These are phyloP conservation scores for Anastrepha obliqua DNA, from an alignment of 1,140 invertebrate species.

Conservation along the genomic window DNA sequence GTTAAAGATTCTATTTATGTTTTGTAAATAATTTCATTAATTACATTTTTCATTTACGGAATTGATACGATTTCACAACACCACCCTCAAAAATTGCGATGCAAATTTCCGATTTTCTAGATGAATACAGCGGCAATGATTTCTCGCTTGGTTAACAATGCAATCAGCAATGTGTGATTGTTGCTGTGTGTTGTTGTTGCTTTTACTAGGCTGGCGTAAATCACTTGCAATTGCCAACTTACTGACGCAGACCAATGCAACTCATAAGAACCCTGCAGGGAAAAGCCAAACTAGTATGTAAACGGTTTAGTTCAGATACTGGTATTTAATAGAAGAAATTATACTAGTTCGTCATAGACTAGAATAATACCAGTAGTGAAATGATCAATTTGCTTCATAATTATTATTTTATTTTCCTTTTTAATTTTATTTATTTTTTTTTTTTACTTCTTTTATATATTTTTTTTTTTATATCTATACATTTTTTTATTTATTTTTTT, in stretches of 20 bases:
- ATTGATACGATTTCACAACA: background rate
- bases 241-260: background rate
- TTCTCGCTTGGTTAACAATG: background rate
- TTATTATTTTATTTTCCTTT: too few relatives aligned
- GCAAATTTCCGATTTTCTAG: background rate
- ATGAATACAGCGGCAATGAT: background rate
- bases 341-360: too few relatives aligned
- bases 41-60: background rate
- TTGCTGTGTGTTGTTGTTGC: background rate
- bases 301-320: too few relatives aligned
- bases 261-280: too few relatives aligned
- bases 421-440: too few relatives aligned
- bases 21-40: background rate
- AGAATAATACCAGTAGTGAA: too few relatives aligned
- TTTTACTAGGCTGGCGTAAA: background rate
- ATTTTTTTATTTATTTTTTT: too few relatives aligned
- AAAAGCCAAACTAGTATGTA: too few relatives aligned
- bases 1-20: conserved; percentile 44
- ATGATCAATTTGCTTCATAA: too few relatives aligned
- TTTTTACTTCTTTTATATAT: too few relatives aligned
- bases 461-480: too few relatives aligned
- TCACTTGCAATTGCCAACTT: conserved; percentile 15
- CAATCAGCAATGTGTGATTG: background rate
- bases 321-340: too few relatives aligned
- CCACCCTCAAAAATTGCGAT: background rate